Evolutionary conservation across 2,888 invertebrate species (phyloP).

Genomic region (Plagiodera versicolora): DNA sequence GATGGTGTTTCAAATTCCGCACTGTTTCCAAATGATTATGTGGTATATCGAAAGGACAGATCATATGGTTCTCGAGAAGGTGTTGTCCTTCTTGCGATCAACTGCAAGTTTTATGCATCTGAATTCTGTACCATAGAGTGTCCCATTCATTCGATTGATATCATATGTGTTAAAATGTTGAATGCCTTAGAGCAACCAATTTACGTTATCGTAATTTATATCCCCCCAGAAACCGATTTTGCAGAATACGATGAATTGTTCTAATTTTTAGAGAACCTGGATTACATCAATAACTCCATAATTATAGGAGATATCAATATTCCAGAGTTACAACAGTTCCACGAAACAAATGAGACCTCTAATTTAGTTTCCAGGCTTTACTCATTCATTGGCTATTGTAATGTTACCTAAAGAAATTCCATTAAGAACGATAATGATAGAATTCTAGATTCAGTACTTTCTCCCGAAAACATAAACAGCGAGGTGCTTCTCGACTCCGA

Average conservation of each 20-base stretch:
- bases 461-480: background rate
- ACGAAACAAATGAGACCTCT: background rate
- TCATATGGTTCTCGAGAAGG: background rate
- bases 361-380: background rate
- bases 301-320: background rate
- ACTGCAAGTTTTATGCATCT: background rate
- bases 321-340: background rate
- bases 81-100: background rate
- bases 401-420: background rate
- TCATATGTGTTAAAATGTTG: background rate
- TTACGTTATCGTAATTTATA: background rate
- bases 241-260: background rate
- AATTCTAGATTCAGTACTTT: background rate
- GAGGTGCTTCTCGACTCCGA: background rate
- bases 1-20: background rate
- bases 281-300: background rate
- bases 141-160: background rate
- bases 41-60: conserved; percentile 4
- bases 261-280: background rate
- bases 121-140: background rate
- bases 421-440: background rate
- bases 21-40: background rate
- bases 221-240: background rate
- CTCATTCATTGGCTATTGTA: background rate
- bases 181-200: background rate